Evolutionary conservation across 2,113 vertebrate genomes (phyloP), one percentile per base, ranked within the genome.

Genomic region (Todiramphus saurophagus): DNA sequence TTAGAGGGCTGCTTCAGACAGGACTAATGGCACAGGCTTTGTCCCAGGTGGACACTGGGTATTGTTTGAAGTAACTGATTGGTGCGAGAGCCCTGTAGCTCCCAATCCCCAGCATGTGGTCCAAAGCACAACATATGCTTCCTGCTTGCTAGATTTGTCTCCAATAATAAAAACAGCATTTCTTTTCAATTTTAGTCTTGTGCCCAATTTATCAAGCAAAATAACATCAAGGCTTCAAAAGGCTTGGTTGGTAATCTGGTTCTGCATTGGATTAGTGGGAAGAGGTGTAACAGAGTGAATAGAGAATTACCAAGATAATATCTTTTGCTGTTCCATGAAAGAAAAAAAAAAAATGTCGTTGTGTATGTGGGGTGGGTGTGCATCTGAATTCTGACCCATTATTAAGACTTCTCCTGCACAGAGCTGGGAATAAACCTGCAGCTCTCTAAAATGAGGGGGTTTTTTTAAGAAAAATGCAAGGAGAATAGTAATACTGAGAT

Each of bases 81-180:
- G 98, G 97, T 91, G 91, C 50, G 95, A 94, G 86, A 96, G 94
- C 97, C 95, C 91, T 89, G 72, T 51, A 95, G 94, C 93, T 95
- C 95, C 87, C 95, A 89, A 85, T 60, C 81, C 91, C 53, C 97
- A 96, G 97, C 75, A 83, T 96, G 97, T 89, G 95, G 96, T 94
- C 89, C 90, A 86, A 94, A 96, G 77, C 79, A 64, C 75, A 92
- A 94, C 98, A 97, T 96, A 94, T 92, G 96, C 97, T 94, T 95
- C 96, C 95, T 89, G 83, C 96, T 97, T 95, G 88, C 96, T 94
- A 95, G 97, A 97, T 97, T 97, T 98, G 98, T 98, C 95, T 97
- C 92, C 95, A 80, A 93, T 97, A 97, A 97, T 97, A 97, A 98
- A 97, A 97, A 94, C 97, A 97, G 94, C 97, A 94, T 97, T 97